phyloP scores from a whole-genome alignment of 2,797 vertebrate genomes.

The Pelochelys cantorii region DNA sequence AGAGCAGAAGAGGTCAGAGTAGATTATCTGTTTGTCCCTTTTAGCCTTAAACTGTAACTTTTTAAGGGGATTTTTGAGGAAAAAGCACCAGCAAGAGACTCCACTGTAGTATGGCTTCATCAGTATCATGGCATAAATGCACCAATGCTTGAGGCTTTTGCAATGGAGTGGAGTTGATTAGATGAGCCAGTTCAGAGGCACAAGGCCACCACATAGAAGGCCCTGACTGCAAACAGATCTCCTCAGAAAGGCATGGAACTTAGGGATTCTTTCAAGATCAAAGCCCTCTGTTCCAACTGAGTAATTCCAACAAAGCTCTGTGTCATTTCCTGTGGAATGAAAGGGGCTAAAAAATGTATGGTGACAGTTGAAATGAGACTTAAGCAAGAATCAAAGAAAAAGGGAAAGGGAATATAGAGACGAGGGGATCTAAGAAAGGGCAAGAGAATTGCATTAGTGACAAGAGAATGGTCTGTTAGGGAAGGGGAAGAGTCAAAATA shows the following conservation, averaged over 20 bases:
- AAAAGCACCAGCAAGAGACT: neutral
- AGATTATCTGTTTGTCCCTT: too few relatives aligned
- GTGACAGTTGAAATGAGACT: neutral
- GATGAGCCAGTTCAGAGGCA: neutral
- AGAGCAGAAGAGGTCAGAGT: too few relatives aligned
- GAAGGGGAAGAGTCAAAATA: too few relatives aligned
- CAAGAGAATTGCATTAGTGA: too few relatives aligned
- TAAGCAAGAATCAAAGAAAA: neutral
- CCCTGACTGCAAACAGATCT: too few relatives aligned
- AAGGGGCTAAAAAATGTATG: neutral
- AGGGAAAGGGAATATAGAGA: rapidly evolving
- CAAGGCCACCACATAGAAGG: too few relatives aligned
- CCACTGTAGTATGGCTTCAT: too few relatives aligned
- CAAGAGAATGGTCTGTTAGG: too few relatives aligned
- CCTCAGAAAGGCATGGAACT: neutral
- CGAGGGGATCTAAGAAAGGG: rapidly evolving
- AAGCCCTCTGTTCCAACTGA: too few relatives aligned
- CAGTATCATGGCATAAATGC: neutral
- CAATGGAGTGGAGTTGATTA: neutral
- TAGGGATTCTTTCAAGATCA: neutral
- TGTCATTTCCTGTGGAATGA: neutral
- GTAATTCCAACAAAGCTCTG: too few relatives aligned
- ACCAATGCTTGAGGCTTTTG: neutral
- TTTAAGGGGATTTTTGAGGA: neutral
- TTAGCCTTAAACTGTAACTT: neutral